Base-by-base conservation (phyloP, 2,888 invertebrate species). In the Dryobotodes eremita region DNA sequence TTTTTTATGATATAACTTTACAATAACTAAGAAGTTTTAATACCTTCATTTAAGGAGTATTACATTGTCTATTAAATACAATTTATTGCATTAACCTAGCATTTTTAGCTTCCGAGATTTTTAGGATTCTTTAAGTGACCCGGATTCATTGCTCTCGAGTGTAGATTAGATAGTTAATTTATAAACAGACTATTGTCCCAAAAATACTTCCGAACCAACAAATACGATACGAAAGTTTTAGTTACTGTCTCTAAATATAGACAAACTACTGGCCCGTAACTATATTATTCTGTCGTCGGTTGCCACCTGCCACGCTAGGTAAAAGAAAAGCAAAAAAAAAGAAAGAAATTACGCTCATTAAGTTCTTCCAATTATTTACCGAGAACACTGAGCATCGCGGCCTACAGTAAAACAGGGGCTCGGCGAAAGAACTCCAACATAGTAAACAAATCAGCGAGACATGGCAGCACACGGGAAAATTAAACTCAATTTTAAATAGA, bases 341-440 rank as follows among this genome's bases (percentile, higher is more conserved):
- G n/a, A 36, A 36, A 36, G 31, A 36, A 36, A 36, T 2, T 36
- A 36, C 31, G 31, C 3, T 36, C 31, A 36, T 82, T 82, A 70
- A 73, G 53, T 75, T 85, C 75, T 64, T 68, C 55, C 42, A 74
- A 84, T 80, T 75, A 85, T 78, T 78, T 78, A 74, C 71, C 46
- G 64, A n/a, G 55, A 78, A 73, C 36, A 81, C 26, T n/a, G 53
- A 53, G 70, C 55, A 57, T 31, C 65, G 64, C 15, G 3, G 46
- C 26, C 26, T 66, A 55, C 23, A 62, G 55, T 36, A 68, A 73
- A 70, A 66, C 42, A 72, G 53, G 11, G 36, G 31, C 42, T 64
- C 42, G 36, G 3, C 13, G 26, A 31, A 69, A 71, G n/a, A 74
- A 42, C 71, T 50, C 59, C n/a, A 65, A 20, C 50, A 65, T 65